These are phyloP conservation scores for Furcula furcula DNA, from an alignment of 2,888 invertebrate genomes.

Conservation along the genomic window DNA sequence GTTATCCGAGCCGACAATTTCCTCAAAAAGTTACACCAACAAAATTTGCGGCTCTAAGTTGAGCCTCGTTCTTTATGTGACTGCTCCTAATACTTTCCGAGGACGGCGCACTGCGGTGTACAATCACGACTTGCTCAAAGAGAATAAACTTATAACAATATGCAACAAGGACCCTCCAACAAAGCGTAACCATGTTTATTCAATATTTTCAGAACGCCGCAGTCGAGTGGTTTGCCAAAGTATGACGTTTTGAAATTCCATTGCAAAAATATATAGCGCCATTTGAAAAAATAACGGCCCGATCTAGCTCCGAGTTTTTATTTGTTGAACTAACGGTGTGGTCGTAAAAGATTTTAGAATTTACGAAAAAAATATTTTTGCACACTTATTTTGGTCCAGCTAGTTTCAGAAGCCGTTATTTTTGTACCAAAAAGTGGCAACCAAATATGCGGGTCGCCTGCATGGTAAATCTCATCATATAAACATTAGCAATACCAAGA, in stretches of 20 bases:
- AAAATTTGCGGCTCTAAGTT: slow-evolving; percentile 40
- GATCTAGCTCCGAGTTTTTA: no score
- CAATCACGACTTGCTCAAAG: slow-evolving; percentile 59
- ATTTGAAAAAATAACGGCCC: no score
- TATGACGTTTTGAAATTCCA: neutral
- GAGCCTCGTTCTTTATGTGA: slow-evolving; percentile 54
- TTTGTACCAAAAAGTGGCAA: no score
- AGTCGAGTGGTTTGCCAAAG: slow-evolving; percentile 12
- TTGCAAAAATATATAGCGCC: no score
- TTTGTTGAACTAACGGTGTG: no score
- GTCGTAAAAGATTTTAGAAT: no score
- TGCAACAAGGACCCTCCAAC: slow-evolving; percentile 41
- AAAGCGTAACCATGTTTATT: slow-evolving; percentile 21
- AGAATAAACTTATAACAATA: slow-evolving; percentile 59
- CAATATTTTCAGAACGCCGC: slow-evolving; percentile 19
- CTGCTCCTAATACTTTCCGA: slow-evolving; percentile 60
- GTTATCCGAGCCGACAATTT: slow-evolving; percentile 29
- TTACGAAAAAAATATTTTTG: no score
- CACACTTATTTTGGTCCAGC: no score
- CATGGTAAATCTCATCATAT: no score
- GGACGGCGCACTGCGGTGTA: slow-evolving; percentile 58
- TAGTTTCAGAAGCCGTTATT: no score
- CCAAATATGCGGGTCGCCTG: no score
- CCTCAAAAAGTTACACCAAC: slow-evolving; percentile 24
- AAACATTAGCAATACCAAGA: no score